Base-by-base conservation (phyloP, 2,113 vertebrate species). In the Hippocampus guttulatus region DNA sequence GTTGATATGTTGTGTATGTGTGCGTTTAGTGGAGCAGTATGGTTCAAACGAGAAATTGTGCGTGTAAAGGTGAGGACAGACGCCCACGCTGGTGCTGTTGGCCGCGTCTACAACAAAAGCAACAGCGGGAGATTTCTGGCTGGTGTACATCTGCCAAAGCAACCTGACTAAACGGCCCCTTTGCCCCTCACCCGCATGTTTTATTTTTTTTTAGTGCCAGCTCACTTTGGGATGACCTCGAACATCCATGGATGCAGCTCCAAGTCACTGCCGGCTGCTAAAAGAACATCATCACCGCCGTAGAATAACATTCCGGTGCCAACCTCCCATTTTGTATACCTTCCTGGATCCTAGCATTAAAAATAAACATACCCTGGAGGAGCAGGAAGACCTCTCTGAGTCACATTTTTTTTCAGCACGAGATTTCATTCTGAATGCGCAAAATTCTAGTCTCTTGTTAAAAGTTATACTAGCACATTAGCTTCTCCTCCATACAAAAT, bases 101-200 rank as follows among this genome's bases (percentile, higher is more conserved):
- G 61, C 61, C 10, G 20, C 18, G 33, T 21, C 18, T 9, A n/a
- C 33, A 63, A 63, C 33, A 63, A 63, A 63, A 9, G 33, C 9
- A 40, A 38, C 60, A 40, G 60, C 33, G 60, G 16, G 60, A 62
- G 18, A 41, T n/a, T 55, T 63, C 40, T 41, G 33, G 61, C 18
- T 21, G 4, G 33, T 40, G 16, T 40, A 41, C 9, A 38, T 62
- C 8, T 21, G 61, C 30, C 60, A 40, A 38, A 20, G 8, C 30
- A 62, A 62, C 61, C 61, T 41, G 61, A 63, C 18, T 63, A 63
- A 63, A 63, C 20, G 18, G 61, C 33, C 33, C 33, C 33, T 63
- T 40, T 41, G 61, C 61, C 33, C 61, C 61, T 40, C 33, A 18
- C 61, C 61, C 20, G 8, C 33, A 20, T 38, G 18, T 38, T 40